phyloP scores from a whole-genome alignment of 2,797 vertebrate species.

The Anguilla marmorata region DNA sequence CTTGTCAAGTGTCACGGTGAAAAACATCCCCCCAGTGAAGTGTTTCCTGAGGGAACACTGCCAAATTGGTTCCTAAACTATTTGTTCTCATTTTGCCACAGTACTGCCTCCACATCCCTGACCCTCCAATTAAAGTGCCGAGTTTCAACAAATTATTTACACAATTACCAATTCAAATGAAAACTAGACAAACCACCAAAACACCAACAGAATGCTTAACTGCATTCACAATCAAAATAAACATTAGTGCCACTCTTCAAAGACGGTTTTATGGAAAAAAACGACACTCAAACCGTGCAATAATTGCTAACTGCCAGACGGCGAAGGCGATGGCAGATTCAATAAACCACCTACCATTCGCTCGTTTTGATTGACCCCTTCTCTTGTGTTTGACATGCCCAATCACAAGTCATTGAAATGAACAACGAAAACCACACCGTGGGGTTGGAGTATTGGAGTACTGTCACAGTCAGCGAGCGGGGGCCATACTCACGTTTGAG shows the following conservation, averaged over 20 bases:
- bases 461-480: no score
- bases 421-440: neutral
- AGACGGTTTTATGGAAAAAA: neutral
- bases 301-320: neutral
- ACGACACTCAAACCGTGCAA: neutral
- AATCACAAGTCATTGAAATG: neutral
- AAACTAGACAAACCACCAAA: neutral
- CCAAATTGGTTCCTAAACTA: neutral
- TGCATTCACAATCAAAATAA: neutral
- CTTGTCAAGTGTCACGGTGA: neutral
- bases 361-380: neutral
- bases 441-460: neutral
- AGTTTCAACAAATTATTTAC: neutral
- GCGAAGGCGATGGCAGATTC: neutral
- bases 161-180: neutral
- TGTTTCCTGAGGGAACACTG: neutral
- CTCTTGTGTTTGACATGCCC: neutral
- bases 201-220: neutral
- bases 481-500: constrained; percentile 86
- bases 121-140: neutral
- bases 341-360: neutral
- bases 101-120: neutral
- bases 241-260: neutral
- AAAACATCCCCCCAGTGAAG: neutral
- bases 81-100: neutral